phyloP scores from a whole-genome alignment of 2,797 vertebrate genomes.

The Poecilia velifera region DNA sequence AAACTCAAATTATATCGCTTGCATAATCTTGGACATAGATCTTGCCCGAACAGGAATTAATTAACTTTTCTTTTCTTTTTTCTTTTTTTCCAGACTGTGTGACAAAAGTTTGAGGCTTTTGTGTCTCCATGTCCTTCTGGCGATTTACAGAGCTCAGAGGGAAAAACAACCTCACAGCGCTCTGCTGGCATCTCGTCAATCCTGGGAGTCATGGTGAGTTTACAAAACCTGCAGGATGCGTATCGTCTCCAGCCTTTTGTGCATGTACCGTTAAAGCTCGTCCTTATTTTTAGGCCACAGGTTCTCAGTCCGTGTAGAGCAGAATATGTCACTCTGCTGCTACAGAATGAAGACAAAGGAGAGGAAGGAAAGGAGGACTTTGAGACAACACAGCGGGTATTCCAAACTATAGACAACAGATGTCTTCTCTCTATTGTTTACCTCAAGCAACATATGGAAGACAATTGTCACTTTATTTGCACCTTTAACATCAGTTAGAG shows the following conservation, averaged over 20 bases:
- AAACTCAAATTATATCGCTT: background rate
- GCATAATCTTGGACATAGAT: background rate
- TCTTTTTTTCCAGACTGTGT: slow-evolving; percentile 55
- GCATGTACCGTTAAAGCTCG: background rate
- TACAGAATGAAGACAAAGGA: slow-evolving; percentile 40
- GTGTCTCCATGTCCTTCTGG: slow-evolving; percentile 71
- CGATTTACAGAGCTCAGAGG: slow-evolving; percentile 73
- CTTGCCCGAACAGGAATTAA: background rate
- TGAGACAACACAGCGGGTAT: slow-evolving; percentile 62
- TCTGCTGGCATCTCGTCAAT: slow-evolving; percentile 75
- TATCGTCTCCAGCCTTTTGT: background rate
- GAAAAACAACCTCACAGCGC: slow-evolving; percentile 70
- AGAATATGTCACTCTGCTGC: slow-evolving; percentile 63
- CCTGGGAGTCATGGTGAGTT: slow-evolving; percentile 81
- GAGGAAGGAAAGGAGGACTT: slow-evolving; percentile 18
- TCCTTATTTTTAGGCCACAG: slow-evolving; percentile 60
- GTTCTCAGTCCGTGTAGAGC: slow-evolving; percentile 48
- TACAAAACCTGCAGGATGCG: background rate
- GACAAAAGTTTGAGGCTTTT: slow-evolving; percentile 55
- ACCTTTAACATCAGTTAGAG: background rate
- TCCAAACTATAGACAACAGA: background rate
- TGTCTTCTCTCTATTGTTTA: background rate
- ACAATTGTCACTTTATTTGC: background rate
- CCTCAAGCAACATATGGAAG: background rate
- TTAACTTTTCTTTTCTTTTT: slow-evolving; percentile 1